A percentile compares a stretch with the other conserved stretches of the same genome.
phyloP scores from a whole-genome alignment of 2,888 invertebrate species.

The Crepidodera aurea region DNA sequence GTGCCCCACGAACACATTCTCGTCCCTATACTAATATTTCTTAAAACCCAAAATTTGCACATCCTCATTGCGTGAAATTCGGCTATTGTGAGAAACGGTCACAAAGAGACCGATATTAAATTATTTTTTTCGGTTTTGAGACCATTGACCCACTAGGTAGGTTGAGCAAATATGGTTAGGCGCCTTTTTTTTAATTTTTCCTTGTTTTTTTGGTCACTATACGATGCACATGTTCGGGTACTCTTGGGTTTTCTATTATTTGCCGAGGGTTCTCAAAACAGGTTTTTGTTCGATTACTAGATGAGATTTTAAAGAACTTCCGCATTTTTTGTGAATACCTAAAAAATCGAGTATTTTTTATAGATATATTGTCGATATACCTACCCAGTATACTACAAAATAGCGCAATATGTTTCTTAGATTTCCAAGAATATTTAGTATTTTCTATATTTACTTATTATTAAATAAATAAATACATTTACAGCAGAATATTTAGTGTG shows the following conservation, averaged over 20 bases:
- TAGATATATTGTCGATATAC: too few relatives aligned
- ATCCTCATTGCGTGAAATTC: conserved; percentile 51
- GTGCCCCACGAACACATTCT: conserved; percentile 41
- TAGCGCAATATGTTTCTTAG: too few relatives aligned
- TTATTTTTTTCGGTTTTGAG: conserved; percentile 41
- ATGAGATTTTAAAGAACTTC: conserved; percentile 31
- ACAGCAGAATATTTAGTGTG: too few relatives aligned
- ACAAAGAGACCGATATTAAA: conserved; percentile 53
- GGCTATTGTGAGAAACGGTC: conserved; percentile 49
- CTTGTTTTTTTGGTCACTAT: conserved; percentile 35
- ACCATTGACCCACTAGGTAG: conserved; percentile 34
- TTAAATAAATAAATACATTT: too few relatives aligned
- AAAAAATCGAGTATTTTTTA: too few relatives aligned
- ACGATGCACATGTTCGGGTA: conserved; percentile 46
- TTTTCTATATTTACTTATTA: too few relatives aligned
- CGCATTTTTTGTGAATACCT: conserved; percentile 25
- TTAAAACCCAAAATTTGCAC: conserved; percentile 33
- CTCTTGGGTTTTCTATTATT: conserved; percentile 41
- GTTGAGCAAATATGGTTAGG: conserved; percentile 42
- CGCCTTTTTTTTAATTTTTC: conserved; percentile 39
- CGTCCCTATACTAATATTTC: conserved; percentile 23
- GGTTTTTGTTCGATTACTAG: conserved; percentile 20
- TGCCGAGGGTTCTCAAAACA: conserved; percentile 22
- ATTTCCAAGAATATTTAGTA: too few relatives aligned
- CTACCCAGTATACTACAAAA: too few relatives aligned